phyloP scores from a whole-genome alignment of 2,888 invertebrate species.

The Therioaphis trifolii region DNA sequence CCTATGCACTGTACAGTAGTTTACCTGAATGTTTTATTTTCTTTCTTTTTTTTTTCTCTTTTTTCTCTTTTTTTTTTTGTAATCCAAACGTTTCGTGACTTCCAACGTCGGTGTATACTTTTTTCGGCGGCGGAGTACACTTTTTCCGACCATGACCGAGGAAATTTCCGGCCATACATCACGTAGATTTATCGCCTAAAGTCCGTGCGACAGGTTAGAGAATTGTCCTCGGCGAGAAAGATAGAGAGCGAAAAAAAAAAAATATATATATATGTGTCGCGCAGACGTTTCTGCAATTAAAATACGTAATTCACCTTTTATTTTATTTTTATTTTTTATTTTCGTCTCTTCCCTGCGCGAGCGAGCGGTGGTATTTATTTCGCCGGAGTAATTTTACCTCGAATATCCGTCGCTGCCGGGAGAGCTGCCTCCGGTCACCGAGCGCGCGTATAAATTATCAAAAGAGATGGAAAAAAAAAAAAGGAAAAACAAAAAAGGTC shows the following conservation, averaged over 20 bases:
- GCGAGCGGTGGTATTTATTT: not conserved
- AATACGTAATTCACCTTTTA: conserved; percentile 40
- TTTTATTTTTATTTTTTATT: not conserved
- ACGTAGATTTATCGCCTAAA: conserved; percentile 53
- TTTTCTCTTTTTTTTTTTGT: too few relatives aligned
- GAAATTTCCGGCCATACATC: conserved; percentile 60
- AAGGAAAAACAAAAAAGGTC: too few relatives aligned
- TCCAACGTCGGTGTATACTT: not conserved
- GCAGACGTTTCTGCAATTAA: conserved; percentile 43
- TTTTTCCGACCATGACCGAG: conserved; percentile 33
- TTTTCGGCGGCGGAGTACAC: conserved; percentile 25
- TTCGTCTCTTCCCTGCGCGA: not conserved
- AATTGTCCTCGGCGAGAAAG: conserved; percentile 48
- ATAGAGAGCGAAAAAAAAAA: not conserved
- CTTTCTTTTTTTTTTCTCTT: too few relatives aligned
- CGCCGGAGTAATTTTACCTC: not conserved
- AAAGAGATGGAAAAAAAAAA: not conserved
- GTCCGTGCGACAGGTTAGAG: conserved; percentile 56
- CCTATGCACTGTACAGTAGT: too few relatives aligned
- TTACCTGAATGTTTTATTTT: too few relatives aligned
- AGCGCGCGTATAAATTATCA: not conserved
- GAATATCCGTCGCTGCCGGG: not conserved
- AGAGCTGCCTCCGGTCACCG: not conserved
- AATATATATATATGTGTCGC: not conserved
- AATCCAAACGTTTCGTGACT: conserved; percentile 51